Percentiles rank a stretch among this genome's conserved stretches.
These are phyloP conservation scores for Hystrix brachyura DNA, from an alignment of 2,113 vertebrate species.

Conservation along the genomic window DNA sequence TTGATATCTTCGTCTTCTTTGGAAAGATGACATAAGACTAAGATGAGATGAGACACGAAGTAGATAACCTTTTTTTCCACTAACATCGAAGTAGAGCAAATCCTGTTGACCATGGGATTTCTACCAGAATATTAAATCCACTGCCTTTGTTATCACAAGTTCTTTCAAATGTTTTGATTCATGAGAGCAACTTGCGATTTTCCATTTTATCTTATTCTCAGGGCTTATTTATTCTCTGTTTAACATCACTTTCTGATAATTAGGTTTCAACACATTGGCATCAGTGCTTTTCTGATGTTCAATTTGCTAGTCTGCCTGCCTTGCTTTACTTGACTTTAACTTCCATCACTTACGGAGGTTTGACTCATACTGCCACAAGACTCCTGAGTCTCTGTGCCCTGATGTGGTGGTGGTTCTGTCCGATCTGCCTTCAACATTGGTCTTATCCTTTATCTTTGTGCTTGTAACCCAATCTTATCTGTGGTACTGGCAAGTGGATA, in stretches of 20 bases:
- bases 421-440: neutral
- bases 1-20: neutral
- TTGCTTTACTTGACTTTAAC: neutral
- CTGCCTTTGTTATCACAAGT: neutral
- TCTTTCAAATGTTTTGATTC: neutral
- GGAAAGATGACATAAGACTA: neutral
- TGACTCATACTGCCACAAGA: too few species aligned
- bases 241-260: neutral
- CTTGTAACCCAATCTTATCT: neutral
- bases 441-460: neutral
- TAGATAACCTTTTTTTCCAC: too few species aligned
- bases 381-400: neutral
- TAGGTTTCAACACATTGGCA: neutral
- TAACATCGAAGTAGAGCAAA: neutral
- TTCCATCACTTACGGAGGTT: too few species aligned
- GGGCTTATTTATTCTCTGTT: too few species aligned
- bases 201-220: neutral
- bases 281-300: fast-evolving
- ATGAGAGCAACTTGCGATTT: neutral
- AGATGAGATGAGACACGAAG: fast-evolving
- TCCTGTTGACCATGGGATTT: too few species aligned
- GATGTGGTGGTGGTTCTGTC: neutral
- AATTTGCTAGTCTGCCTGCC: neutral
- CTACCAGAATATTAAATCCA: neutral
- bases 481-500: neutral